Percentiles rank a stretch among this genome's conserved stretches.
phyloP scores from a whole-genome alignment of 2,113 vertebrate genomes.

The Centropristis striata region DNA sequence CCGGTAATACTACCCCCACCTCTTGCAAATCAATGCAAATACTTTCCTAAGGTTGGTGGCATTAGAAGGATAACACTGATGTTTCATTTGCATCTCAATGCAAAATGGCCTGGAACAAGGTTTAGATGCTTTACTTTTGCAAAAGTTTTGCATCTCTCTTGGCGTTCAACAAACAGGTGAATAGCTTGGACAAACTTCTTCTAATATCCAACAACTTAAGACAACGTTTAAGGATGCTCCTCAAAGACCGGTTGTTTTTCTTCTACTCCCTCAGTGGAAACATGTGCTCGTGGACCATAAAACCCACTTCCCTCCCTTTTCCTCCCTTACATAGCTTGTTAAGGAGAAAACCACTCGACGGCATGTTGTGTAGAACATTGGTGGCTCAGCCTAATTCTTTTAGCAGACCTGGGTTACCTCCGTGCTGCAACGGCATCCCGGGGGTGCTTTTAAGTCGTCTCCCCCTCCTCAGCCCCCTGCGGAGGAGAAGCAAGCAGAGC shows the following conservation, averaged over 20 bases:
- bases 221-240: conserved; percentile 32
- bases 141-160: conserved; percentile 3
- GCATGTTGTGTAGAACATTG: conserved; percentile 71
- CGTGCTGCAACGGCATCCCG: conserved; percentile 33
- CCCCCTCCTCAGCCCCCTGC: conserved; percentile 61
- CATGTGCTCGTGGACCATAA: conserved; percentile 72
- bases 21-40: conserved; percentile 57
- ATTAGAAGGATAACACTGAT: conserved; percentile 11
- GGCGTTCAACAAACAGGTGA: background rate
- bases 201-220: conserved; percentile 2
- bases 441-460: conserved; percentile 69
- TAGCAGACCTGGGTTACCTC: conserved; percentile 73
- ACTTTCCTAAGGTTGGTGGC: conserved; percentile 12
- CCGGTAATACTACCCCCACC: conserved; percentile 31
- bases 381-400: conserved; percentile 72
- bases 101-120: background rate
- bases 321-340: conserved; percentile 68
- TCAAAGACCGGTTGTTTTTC: conserved; percentile 45
- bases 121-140: conserved; percentile 5
- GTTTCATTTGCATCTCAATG: conserved; percentile 2
- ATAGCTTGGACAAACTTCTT: background rate
- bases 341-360: conserved; percentile 65
- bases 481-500: conserved; percentile 65
- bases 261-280: conserved; percentile 66
- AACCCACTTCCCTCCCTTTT: conserved; percentile 51